Base-by-base conservation (phyloP, 53 echinoderm and acorn worm genomes). In the Arbacia lixula region DNA sequence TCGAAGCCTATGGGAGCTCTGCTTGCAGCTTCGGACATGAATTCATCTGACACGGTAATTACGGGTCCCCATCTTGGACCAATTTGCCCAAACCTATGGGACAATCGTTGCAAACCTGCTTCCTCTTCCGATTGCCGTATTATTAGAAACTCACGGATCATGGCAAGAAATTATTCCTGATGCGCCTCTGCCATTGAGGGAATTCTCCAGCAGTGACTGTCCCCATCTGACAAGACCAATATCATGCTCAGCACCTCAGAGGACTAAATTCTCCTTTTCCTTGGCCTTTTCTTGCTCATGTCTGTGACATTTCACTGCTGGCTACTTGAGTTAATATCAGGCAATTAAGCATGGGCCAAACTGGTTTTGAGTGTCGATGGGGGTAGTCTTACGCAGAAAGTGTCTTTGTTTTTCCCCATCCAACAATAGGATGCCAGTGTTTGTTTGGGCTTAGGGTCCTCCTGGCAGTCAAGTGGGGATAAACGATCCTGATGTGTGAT, bases 121-220 rank as follows among this genome's bases (percentile, higher is more conserved):
- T 63, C 82, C 82, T 63, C 82, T 81, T 81, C 82, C 82, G 82
- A 81, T 63, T 63, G 64, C 64, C 64, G 46, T 81, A 81, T 81
- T 81, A 81, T 77, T 56, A 58, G 77, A 77, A 77, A 41, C 58
- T 37, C 26, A 29, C 77, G 39, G 58, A 42, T 77, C 43, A 58
- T 16, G 37, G 41, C 56, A 33, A 46, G 54, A 21, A 60, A 58
- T 77, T 58, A 42, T 36, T 39, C 24, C 26, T 54, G 77, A 77
- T 77, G 77, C 40, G 38, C 60, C 40, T 20, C 14, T 56, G 12
- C 21, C 60, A 77, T 77, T 35, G 77, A 54, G 77, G 60, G 55
- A 56, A 56, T 56, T 56, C 57, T 20, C n/a, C 21, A 5, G 12
- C 57, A 21, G 4, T 55, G 55, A 77, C 77, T 77, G 77, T 77